These are phyloP conservation scores for Ennomos fuscantarius DNA, from an alignment of 2,888 invertebrate genomes.

Conservation along the genomic window DNA sequence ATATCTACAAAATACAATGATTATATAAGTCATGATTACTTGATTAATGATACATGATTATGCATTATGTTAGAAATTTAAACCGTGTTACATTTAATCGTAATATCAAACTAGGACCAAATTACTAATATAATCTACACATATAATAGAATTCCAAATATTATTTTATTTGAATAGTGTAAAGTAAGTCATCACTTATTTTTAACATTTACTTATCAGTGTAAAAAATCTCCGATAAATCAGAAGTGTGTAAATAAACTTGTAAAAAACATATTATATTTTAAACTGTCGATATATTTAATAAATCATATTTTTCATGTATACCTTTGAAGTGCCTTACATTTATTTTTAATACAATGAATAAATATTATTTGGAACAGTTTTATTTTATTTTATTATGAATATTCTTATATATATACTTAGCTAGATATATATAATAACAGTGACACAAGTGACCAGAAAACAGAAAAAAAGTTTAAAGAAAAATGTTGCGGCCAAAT, in stretches of 20 bases:
- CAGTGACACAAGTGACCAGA: no score
- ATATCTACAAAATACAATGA: no score
- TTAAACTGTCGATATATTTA: slow-evolving; percentile 24
- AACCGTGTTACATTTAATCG: no score
- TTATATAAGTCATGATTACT: no score
- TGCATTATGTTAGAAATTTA: no score
- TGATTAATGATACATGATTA: no score
- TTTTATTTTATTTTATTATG: neutral
- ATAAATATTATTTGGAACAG: slow-evolving; percentile 2
- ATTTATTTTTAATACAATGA: slow-evolving; percentile 19
- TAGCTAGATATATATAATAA: no score
- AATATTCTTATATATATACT: no score
- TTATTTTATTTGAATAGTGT: neutral
- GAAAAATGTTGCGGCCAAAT: no score
- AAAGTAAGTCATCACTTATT: neutral
- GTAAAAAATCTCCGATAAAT: slow-evolving; percentile 1
- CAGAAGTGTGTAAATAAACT: slow-evolving; percentile 1
- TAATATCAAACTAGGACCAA: no score
- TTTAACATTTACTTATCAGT: no score
- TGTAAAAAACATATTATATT: slow-evolving; percentile 16
- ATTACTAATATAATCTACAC: neutral
- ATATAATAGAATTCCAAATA: neutral
- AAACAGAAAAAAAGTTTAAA: no score
- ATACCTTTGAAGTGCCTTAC: slow-evolving; percentile 21
- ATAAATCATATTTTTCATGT: slow-evolving; percentile 5